Evolutionary conservation across 1,140 invertebrate species (phyloP).

Genomic region (Neodiprion pinetum): DNA sequence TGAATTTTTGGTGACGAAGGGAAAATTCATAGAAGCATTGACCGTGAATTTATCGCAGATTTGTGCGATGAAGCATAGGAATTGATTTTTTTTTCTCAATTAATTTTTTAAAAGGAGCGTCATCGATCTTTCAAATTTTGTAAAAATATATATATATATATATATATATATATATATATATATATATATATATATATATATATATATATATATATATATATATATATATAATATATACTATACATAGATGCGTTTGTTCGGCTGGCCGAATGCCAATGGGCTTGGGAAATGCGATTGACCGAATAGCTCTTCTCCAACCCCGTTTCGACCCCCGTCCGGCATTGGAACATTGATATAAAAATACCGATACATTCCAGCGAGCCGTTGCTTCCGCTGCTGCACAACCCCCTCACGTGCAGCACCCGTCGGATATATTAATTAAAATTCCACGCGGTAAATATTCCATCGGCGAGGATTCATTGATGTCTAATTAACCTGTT

Average conservation of each 20-base stretch:
- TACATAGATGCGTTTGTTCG: neutral
- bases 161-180: too few relatives aligned
- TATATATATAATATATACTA: too few relatives aligned
- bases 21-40: too few relatives aligned
- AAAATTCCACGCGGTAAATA: neutral
- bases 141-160: too few relatives aligned
- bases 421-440: neutral
- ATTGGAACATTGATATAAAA: neutral
- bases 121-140: too few relatives aligned
- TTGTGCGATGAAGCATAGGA: too few relatives aligned
- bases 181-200: too few relatives aligned
- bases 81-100: neutral
- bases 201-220: too few relatives aligned
- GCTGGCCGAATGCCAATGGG: constrained; percentile 6
- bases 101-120: too few relatives aligned
- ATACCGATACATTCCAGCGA: constrained; percentile 4
- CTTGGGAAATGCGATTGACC: neutral
- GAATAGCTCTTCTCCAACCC: neutral
- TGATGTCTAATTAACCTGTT: neutral
- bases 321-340: neutral
- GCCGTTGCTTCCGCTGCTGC: neutral
- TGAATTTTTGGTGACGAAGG: too few relatives aligned
- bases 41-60: too few relatives aligned
- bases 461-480: neutral
- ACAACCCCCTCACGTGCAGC: neutral